These are phyloP conservation scores for Catotricha subobsoleta DNA, from an alignment of 2,888 invertebrate species.

Conservation along the genomic window DNA sequence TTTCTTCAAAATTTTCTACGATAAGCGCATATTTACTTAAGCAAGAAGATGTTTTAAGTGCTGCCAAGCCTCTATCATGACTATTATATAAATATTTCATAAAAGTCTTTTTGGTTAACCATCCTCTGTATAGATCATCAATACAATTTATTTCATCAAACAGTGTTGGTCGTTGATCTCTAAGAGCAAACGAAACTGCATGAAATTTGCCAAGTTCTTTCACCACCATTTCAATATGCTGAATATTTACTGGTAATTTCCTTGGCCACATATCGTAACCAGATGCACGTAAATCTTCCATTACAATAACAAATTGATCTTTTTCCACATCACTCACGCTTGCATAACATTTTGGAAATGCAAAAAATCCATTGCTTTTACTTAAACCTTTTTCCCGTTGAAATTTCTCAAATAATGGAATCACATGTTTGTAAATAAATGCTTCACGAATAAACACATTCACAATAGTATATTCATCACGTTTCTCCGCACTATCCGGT, in stretches of 20 bases:
- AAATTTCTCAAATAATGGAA: conserved; percentile 5
- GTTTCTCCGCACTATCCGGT: conserved; percentile 5
- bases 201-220: conserved; percentile 8
- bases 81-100: no score
- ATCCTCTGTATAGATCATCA: no score
- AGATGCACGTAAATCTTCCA: conserved; percentile 5
- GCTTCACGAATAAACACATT: conserved; percentile 3
- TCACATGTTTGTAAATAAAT: conserved; percentile 1
- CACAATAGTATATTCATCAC: conserved; percentile 1
- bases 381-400: conserved; percentile 5
- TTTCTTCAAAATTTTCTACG: no score
- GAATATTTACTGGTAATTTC: conserved; percentile 1
- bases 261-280: conserved; percentile 6
- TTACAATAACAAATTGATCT: conserved; percentile 1
- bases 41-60: no score
- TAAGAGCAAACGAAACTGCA: conserved; percentile 8
- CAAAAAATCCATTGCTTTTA: neutral
- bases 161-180: conserved; percentile 5
- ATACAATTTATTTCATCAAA: conserved; percentile 7
- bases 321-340: neutral
- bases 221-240: conserved; percentile 4
- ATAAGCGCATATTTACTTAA: no score
- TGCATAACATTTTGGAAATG: conserved; percentile 5
- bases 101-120: no score
- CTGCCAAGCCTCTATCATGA: no score